These are phyloP conservation scores for Neoascia interrupta DNA, from an alignment of 2,888 invertebrate species.

Conservation along the genomic window DNA sequence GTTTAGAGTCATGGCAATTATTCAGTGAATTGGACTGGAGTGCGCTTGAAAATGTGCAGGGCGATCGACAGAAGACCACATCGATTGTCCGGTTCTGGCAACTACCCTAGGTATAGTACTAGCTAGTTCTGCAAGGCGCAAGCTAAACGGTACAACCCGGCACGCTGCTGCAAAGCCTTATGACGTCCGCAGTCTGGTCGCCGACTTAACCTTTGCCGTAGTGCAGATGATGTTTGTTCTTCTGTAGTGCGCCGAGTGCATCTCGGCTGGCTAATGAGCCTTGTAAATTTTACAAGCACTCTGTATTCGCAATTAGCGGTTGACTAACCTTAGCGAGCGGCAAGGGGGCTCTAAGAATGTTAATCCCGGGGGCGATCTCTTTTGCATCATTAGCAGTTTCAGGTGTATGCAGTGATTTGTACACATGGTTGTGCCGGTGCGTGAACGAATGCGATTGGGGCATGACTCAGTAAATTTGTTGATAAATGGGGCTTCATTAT, in stretches of 20 bases:
- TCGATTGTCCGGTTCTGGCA: background rate
- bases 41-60: conserved; percentile 32
- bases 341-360: too few relatives aligned
- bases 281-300: conserved; percentile 68
- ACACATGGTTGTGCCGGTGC: conserved; percentile 25
- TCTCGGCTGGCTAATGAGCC: conserved; percentile 61
- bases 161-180: conserved; percentile 45
- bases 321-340: conserved; percentile 31
- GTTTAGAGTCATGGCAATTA: conserved; percentile 66
- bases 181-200: conserved; percentile 37
- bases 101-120: conserved; percentile 35
- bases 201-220: conserved; percentile 50
- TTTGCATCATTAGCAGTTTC: conserved; percentile 61
- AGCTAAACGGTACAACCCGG: conserved; percentile 65
- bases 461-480: conserved; percentile 41
- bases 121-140: conserved; percentile 36
- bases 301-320: conserved; percentile 66
- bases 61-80: background rate
- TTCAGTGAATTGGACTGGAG: conserved; percentile 50
- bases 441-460: conserved; percentile 51
- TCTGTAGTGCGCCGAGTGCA: conserved; percentile 37
- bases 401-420: conserved; percentile 63
- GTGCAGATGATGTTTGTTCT: conserved; percentile 55
- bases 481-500: too few relatives aligned
- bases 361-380: conserved; percentile 52